Conservation (phyloP, 37 sponge, comb jelly and placozoan genomes). For the Bolinopsis microptera region DNA sequence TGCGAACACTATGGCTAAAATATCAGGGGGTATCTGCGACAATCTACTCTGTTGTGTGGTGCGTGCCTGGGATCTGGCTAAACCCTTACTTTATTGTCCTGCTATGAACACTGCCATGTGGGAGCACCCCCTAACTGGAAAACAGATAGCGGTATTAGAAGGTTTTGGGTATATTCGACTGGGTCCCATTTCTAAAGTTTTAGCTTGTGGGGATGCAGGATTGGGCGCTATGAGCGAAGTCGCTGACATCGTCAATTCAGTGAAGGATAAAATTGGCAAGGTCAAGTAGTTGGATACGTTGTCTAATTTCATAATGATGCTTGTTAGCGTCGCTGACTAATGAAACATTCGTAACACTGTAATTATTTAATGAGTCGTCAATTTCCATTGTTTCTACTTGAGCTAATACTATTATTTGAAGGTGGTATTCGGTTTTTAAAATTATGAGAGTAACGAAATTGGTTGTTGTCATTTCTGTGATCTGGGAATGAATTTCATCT, state of each 20-base stretch:
- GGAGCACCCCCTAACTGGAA: slow-evolving; percentile 83
- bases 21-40: slow-evolving; percentile 90
- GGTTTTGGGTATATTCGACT: slow-evolving; percentile 76
- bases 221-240: slow-evolving; percentile 71
- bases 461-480: no score
- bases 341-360: background rate
- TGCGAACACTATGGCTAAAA: slow-evolving; percentile 97
- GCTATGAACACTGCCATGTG: slow-evolving; percentile 99
- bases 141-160: slow-evolving; percentile 68
- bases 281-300: background rate
- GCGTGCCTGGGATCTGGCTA: slow-evolving; percentile 85
- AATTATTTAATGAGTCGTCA: background rate
- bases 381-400: background rate
- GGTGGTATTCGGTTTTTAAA: no score
- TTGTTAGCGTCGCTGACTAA: background rate
- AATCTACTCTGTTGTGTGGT: slow-evolving; percentile 92
- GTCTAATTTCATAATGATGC: background rate
- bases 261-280: background rate
- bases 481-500: no score
- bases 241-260: slow-evolving; percentile 66
- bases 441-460: no score
- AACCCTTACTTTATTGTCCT: slow-evolving; percentile 88
- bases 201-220: slow-evolving; percentile 95
- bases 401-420: no score
- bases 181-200: slow-evolving; percentile 82